phyloP scores from a whole-genome alignment of 2,797 vertebrate genomes.

The Philypnodon macrostomus region DNA sequence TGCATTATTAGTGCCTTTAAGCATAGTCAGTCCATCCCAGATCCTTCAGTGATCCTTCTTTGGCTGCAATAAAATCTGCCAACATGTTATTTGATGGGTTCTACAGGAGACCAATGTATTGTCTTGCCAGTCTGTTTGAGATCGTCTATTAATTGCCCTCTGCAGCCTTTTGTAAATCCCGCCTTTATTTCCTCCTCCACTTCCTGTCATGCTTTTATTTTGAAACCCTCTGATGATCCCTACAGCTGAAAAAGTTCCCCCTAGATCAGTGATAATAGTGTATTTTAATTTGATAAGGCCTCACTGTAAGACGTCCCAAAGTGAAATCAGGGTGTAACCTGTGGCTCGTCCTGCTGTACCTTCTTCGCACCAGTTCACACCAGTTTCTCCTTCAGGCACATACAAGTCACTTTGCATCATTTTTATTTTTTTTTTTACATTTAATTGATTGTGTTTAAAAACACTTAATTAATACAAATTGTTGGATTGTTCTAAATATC shows the following conservation, averaged over 20 bases:
- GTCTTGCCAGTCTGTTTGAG: neutral
- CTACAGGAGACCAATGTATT: too few species aligned
- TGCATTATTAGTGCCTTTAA: neutral
- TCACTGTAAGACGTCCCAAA: slow-evolving; percentile 30
- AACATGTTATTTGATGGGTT: too few species aligned
- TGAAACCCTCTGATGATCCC: slow-evolving; percentile 82
- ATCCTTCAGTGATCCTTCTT: slow-evolving; percentile 22
- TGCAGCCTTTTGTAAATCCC: slow-evolving; percentile 34
- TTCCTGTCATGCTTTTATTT: slow-evolving; percentile 43
- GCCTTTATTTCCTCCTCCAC: slow-evolving; percentile 49
- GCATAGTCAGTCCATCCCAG: slow-evolving; percentile 17
- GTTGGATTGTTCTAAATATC: too few species aligned
- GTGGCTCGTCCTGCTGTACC: slow-evolving; percentile 94
- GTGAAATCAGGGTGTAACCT: slow-evolving; percentile 66
- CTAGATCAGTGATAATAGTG: slow-evolving; percentile 4
- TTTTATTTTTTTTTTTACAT: too few species aligned
- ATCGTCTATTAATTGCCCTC: slow-evolving; percentile 27
- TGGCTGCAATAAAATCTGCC: neutral
- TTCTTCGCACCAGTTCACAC: slow-evolving; percentile 87
- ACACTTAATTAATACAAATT: too few species aligned
- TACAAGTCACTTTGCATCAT: too few species aligned
- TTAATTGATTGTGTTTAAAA: too few species aligned
- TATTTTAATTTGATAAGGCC: slow-evolving; percentile 14
- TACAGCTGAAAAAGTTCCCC: slow-evolving; percentile 88
- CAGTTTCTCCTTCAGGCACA: too few species aligned